Evolutionary conservation across 1,140 invertebrate species (phyloP).

Genomic region (Pseudomyrmex concolor): DNA sequence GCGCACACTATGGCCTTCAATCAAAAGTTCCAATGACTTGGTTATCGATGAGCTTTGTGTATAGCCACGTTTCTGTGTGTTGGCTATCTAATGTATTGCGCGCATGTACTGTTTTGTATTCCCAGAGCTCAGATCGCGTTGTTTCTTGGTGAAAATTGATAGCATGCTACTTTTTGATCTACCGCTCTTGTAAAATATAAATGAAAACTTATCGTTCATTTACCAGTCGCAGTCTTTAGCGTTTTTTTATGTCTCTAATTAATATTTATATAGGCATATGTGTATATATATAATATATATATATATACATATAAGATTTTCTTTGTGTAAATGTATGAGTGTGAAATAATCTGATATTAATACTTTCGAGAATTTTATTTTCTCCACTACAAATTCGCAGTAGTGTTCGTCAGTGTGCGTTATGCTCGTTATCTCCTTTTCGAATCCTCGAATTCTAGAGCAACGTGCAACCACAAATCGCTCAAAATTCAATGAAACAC

Average conservation of each 20-base stretch:
- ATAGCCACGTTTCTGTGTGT: constrained; percentile 4
- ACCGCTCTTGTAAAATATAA: background rate
- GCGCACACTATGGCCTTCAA: constrained; percentile 56
- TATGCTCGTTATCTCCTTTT: constrained; percentile 50
- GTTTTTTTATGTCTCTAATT: background rate
- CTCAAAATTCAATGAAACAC: constrained; percentile 39
- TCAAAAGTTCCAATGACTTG: constrained; percentile 67
- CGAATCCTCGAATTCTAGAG: constrained; percentile 44
- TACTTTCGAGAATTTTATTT: background rate
- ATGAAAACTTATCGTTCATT: background rate
- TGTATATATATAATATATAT: background rate
- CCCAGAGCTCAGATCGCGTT: background rate
- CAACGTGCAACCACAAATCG: constrained; percentile 34
- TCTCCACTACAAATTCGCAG: background rate
- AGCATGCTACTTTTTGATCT: background rate
- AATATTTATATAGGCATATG: background rate
- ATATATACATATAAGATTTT: too few relatives aligned
- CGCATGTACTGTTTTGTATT: constrained; percentile 8
- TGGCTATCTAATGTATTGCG: constrained; percentile 26
- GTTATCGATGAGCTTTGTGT: constrained; percentile 39
- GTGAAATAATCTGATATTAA: background rate
- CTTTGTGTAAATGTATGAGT: too few relatives aligned
- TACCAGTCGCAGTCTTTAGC: background rate
- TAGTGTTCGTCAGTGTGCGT: constrained; percentile 3
- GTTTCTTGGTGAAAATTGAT: background rate